Base-by-base conservation (phyloP, 2,888 invertebrate genomes). In the Drosophila testacea region DNA sequence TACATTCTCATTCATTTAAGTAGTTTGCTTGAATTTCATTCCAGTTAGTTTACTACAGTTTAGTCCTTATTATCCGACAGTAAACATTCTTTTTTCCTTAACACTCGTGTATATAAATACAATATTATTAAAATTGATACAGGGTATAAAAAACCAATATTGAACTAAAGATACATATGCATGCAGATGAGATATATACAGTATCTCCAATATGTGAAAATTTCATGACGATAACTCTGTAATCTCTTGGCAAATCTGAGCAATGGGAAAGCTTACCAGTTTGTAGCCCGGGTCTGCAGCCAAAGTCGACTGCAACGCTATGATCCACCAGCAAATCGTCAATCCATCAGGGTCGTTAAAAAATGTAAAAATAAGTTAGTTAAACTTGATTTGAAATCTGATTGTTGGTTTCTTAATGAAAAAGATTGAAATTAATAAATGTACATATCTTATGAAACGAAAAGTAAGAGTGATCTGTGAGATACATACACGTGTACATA, bases 381-480 rank as follows among this genome's bases (percentile, higher is more conserved):
- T 44, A 11, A 34, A 27, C n/a, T 44, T 34, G 22, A 4, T 44
- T n/a, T 44, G 2, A 39, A 39, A 52, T 52, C 39, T 16, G 39
- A 41, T 39, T 46, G 32, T 13, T 16, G 13, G 10, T 36, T 34
- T 16, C 22, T 34, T 6, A n/a, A 27, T 11, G 36, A 32, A 10
- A 48, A 10, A 16, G 16, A 22, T 34, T 36, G n/a, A 34, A 27
- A 36, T 27, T n/a, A 36, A 22, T 36, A 36, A 22, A 50, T 36
- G 1, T 22, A 22, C 22, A 22, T 50, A 22, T 50, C 50, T 34
- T 6, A 36, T 50, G 36, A 27, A 36, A 11, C 32, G 7, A 56
- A 56, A 56, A 56, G 55, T 56, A 56, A 56, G 55, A 56, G 55
- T 56, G 55, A 44, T 56, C 55, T 50, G 50, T 50, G 41, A 42